Conservation (phyloP, 2,113 vertebrate species). For the Amphilophus citrinellus region DNA sequence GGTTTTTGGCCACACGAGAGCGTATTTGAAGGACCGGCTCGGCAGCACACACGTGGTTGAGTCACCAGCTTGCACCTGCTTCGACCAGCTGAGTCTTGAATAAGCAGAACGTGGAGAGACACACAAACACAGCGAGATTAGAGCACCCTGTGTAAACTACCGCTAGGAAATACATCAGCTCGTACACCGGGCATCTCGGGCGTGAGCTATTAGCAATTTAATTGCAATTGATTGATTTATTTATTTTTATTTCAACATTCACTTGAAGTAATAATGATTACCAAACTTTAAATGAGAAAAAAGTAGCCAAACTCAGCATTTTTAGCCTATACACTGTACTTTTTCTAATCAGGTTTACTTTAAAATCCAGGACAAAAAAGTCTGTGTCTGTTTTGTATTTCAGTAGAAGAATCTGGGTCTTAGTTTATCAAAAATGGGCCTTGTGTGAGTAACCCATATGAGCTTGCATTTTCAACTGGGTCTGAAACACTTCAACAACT, state of each 20-base stretch:
- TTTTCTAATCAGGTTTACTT: background rate
- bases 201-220: constrained; percentile 2
- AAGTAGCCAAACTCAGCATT: background rate
- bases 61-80: constrained; percentile 78
- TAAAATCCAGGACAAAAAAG: constrained; percentile 18
- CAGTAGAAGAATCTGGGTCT: background rate
- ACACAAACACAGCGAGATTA: constrained; percentile 62
- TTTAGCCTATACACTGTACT: background rate
- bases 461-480: background rate
- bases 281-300: background rate
- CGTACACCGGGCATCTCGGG: constrained; percentile 19
- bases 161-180: constrained; percentile 52
- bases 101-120: constrained; percentile 55
- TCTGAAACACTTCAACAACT: background rate
- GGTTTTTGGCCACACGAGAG: constrained; percentile 64
- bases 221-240: background rate
- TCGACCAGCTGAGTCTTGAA: constrained; percentile 77
- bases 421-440: constrained; percentile 5
- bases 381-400: background rate
- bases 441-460: background rate
- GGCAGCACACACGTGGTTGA: constrained; percentile 59
- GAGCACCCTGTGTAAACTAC: constrained; percentile 68
- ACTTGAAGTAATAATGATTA: background rate
- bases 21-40: constrained; percentile 45
- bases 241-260: background rate